phyloP scores from a whole-genome alignment of 2,113 vertebrate species.

The Pholis gunnellus region DNA sequence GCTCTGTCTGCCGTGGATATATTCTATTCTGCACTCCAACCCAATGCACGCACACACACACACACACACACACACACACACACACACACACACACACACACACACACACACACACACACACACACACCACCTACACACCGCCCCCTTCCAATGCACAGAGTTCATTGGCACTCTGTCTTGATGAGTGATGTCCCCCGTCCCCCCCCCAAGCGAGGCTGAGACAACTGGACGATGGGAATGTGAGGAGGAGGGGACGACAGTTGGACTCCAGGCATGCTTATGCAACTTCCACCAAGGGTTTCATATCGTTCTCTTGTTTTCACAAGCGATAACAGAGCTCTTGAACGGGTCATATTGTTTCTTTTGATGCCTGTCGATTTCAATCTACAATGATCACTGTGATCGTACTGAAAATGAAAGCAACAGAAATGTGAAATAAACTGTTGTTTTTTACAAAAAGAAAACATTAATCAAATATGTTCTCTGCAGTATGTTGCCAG shows the following conservation, averaged over 20 bases:
- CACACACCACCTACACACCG: background rate
- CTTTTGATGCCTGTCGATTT: background rate
- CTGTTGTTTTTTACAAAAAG: too few species aligned
- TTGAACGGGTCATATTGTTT: background rate
- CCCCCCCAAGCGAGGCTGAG: background rate
- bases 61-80: background rate
- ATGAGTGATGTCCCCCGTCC: background rate
- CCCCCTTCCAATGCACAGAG: background rate
- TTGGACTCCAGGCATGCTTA: background rate
- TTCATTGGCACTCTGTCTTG: background rate
- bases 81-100: background rate
- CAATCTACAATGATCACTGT: background rate
- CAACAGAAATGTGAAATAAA: background rate
- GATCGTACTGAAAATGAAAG: background rate
- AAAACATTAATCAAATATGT: background rate
- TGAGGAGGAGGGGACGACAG: background rate
- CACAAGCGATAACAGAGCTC: background rate
- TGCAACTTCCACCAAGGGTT: background rate
- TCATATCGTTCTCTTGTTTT: background rate
- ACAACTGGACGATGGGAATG: constrained; percentile 21
- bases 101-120: too few species aligned
- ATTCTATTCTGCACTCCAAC: background rate
- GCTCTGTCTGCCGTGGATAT: background rate
- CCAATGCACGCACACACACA: background rate
- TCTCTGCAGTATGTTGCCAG: background rate